Conservation (phyloP, 1,140 invertebrate genomes). For the Leptestheria dahalacensis region DNA sequence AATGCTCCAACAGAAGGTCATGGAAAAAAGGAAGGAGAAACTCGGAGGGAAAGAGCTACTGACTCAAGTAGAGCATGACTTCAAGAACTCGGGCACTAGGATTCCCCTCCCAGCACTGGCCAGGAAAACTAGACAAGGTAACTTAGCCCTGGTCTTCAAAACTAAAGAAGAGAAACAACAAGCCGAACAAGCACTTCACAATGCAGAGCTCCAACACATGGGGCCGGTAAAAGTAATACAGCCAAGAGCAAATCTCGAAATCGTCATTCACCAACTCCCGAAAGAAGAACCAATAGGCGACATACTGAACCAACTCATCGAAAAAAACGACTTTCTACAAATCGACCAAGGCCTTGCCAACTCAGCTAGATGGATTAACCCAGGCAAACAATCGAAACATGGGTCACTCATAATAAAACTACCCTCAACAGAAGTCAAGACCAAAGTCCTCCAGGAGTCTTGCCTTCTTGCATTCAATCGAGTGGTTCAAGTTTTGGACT, state of each 20-base stretch:
- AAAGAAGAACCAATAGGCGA: slow-evolving; percentile 1
- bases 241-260: neutral
- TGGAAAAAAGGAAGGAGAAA: neutral
- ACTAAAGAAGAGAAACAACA: neutral
- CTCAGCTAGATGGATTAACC: neutral
- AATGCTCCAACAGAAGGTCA: neutral
- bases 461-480: neutral
- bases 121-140: neutral
- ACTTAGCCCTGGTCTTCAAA: too few relatives aligned
- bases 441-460: neutral
- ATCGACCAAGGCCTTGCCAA: neutral
- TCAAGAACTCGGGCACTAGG: neutral
- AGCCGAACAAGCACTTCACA: neutral
- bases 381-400: neutral
- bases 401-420: neutral
- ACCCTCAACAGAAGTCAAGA: neutral
- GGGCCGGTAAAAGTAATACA: neutral
- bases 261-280: slow-evolving; percentile 5
- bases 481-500: neutral
- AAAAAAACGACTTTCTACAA: neutral
- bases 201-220: neutral
- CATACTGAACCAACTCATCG: neutral
- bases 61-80: neutral
- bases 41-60: neutral
- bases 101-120: neutral